A percentile compares a stretch with the other conserved stretches of the same genome.
phyloP scores from a whole-genome alignment of 2,113 vertebrate species.

The Bombycilla garrulus region DNA sequence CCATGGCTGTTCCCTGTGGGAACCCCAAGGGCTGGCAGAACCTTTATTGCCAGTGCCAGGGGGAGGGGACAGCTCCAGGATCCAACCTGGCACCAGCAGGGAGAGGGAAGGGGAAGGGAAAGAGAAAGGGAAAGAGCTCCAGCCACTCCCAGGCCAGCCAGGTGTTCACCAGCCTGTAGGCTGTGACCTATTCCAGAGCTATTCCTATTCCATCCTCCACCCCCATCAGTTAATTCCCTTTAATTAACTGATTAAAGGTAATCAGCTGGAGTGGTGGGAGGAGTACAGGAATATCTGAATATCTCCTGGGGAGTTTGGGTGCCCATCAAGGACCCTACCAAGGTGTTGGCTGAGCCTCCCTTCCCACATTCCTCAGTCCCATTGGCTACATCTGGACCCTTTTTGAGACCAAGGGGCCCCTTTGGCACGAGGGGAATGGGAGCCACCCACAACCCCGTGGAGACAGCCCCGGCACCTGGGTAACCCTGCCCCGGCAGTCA shows the following conservation, averaged over 20 bases:
- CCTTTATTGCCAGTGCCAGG: neutral
- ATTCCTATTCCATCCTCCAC: neutral
- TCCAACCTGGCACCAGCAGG: neutral
- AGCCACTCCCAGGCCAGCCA: neutral
- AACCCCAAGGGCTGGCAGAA: rapidly evolving
- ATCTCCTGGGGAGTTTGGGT: neutral
- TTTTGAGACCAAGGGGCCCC: neutral
- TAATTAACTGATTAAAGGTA: neutral
- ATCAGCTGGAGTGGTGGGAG: neutral
- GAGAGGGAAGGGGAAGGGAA: neutral
- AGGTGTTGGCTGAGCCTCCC: neutral
- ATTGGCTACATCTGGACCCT: rapidly evolving
- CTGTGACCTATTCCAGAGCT: neutral
- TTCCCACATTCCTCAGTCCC: rapidly evolving
- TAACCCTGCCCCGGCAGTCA: rapidly evolving
- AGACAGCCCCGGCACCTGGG: rapidly evolving
- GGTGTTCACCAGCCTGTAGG: neutral
- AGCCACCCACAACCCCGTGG: rapidly evolving
- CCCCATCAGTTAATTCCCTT: neutral
- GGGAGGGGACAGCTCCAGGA: neutral
- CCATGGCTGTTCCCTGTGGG: too few species aligned
- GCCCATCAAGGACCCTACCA: rapidly evolving
- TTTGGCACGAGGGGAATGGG: rapidly evolving
- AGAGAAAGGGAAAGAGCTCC: neutral
- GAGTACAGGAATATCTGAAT: neutral